Base-by-base conservation (phyloP, 2,797 vertebrate species). In the Periophthalmus magnuspinnatus region DNA sequence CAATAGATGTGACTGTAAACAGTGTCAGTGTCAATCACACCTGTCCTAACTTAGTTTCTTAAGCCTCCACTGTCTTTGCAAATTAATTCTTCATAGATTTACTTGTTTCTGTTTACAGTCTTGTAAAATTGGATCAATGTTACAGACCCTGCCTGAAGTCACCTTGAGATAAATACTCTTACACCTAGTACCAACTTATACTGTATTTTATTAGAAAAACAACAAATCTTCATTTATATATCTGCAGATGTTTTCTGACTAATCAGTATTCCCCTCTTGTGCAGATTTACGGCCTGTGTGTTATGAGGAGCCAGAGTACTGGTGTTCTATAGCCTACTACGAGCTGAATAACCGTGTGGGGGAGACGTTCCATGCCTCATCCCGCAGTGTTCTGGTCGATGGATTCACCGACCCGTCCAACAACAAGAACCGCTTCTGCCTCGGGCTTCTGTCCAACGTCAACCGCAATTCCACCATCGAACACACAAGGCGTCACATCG, bases 401-500 rank as follows among this genome's bases (percentile, higher is more conserved):
- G 98, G 97, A 85, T 99, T 99, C 92, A 99, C 98, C 2, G 98
- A 99, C 88, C 98, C 98, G 76, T 99, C 98, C 73, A 99, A 99
- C 93, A 99, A 98, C 87, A 96, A 96, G 90, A 99, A 97, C 93
- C 95, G 98, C 38, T 99, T 99, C 91, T 99, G 98, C 88, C 95
- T 99, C 47, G 98, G 98, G 83, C 94, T 99, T 79, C 94, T 99
- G 59, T 99, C 98, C 32, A 99, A 99, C 0, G 97, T 99, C 73
- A 99, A 99, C 92, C 96, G 98, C 88, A 99, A 99, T 92, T 99
- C 98, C 67, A 99, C 97, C 72, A 99, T 99, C 3, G 98, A 99
- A 90, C 98, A 99, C 90, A 99, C 97, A 0, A 93, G 97, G 82
- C 92, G 97, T 83, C 98, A 99, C 77, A 99, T 99, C 32, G 96